These are phyloP conservation scores for Chlorodrepanis virens DNA, from an alignment of 2,113 vertebrate genomes.

Conservation along the genomic window DNA sequence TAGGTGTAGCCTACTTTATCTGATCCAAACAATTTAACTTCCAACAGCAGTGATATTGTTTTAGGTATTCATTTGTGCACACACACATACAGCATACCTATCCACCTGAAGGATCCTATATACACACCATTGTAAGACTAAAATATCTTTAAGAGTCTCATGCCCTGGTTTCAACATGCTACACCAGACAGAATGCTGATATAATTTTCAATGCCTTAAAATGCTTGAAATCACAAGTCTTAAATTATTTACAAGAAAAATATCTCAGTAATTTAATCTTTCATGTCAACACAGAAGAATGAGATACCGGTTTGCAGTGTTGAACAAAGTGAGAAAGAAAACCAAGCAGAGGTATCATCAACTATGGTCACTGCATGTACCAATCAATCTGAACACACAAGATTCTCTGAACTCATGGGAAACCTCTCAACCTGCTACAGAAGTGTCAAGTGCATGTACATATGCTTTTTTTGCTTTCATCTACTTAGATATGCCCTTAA, in stretches of 20 bases:
- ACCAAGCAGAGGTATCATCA: background rate
- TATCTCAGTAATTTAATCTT: background rate
- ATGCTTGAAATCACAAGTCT: background rate
- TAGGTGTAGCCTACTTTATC: background rate
- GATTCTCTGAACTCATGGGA: background rate
- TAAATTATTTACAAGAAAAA: background rate
- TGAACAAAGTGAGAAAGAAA: background rate
- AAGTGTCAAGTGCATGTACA: background rate
- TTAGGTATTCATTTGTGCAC: background rate
- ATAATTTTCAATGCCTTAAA: background rate
- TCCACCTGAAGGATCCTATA: background rate
- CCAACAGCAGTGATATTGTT: background rate
- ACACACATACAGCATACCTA: background rate
- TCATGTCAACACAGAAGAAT: background rate
- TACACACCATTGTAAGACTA: background rate
- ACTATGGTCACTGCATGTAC: background rate
- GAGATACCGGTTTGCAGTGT: background rate
- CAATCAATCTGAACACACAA: background rate
- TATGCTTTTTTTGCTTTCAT: background rate
- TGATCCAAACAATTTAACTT: background rate
- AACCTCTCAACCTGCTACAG: background rate
- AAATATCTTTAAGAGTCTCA: background rate
- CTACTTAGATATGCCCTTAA: background rate
- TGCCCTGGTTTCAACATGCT: background rate
- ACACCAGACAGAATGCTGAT: background rate